A percentile compares a stretch with the other conserved stretches of the same genome.
phyloP scores from a whole-genome alignment of 92 coral and sea anemone species.

The Phenganax stokvisi region DNA sequence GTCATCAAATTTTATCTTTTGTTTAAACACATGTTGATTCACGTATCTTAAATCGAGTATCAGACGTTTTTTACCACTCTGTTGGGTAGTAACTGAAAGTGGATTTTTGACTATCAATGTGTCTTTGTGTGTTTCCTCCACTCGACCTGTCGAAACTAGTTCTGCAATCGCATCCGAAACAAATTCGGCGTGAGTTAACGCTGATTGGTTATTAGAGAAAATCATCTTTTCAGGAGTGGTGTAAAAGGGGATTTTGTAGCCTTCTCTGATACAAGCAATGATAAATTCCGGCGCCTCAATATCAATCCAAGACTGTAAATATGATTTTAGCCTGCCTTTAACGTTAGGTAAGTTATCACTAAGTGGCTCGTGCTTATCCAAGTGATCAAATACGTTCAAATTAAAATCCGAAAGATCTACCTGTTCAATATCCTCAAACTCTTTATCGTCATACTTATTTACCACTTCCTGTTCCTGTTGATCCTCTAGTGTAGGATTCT shows the following conservation, averaged over 20 bases:
- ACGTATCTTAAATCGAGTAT: constrained; percentile 43
- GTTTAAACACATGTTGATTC: constrained; percentile 40
- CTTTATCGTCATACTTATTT: not conserved
- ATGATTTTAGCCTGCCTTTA: constrained; percentile 45
- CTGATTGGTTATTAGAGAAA: constrained; percentile 36
- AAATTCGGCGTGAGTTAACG: constrained; percentile 41
- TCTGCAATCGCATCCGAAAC: constrained; percentile 33
- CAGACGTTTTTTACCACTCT: constrained; percentile 40
- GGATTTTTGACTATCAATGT: constrained; percentile 34
- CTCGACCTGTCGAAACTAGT: constrained; percentile 19
- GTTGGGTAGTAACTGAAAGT: constrained; percentile 42
- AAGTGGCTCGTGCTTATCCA: not conserved
- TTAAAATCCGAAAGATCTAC: not conserved
- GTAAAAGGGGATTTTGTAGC: constrained; percentile 42
- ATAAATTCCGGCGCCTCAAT: constrained; percentile 39
- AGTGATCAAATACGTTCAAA: not conserved
- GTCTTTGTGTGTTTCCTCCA: constrained; percentile 17
- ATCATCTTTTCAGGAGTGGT: constrained; percentile 26
- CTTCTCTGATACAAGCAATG: constrained; percentile 28
- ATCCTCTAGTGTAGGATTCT: not conserved
- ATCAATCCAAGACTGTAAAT: constrained; percentile 38
- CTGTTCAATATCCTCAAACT: constrained; percentile 13
- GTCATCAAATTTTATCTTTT: constrained; percentile 34
- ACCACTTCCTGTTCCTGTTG: not conserved
- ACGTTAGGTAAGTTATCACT: constrained; percentile 13